phyloP scores from a whole-genome alignment of 2,113 vertebrate species.

The Leptodactylus fuscus region DNA sequence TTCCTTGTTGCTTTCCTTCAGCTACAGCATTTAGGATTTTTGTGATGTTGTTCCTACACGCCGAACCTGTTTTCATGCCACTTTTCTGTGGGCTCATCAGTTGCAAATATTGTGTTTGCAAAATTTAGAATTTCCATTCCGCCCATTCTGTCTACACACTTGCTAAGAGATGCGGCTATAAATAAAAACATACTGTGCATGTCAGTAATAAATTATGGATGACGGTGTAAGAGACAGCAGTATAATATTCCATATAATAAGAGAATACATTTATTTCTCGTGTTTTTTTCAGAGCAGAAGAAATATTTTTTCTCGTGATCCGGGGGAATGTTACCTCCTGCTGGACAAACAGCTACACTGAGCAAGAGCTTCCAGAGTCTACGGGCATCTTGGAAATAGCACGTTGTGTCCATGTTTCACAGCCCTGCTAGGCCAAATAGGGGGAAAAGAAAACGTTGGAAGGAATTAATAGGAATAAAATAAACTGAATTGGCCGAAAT shows the following conservation, averaged over 20 bases:
- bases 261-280: background rate
- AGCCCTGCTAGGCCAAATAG: background rate
- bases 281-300: background rate
- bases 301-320: conserved; percentile 20
- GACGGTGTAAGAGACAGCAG: background rate
- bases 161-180: background rate
- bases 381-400: background rate
- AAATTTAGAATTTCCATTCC: conserved; percentile 20
- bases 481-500: background rate
- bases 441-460: background rate
- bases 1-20: background rate
- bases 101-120: conserved; percentile 20
- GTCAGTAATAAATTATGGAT: background rate
- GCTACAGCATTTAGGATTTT: background rate
- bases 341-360: conserved; percentile 27
- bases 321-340: conserved; percentile 6
- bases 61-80: background rate
- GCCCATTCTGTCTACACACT: background rate
- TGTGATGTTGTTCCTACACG: background rate
- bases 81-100: background rate
- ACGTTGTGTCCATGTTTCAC: background rate
- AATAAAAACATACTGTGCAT: background rate
- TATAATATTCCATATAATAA: background rate
- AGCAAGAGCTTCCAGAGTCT: background rate
- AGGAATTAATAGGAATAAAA: conserved; percentile 8